phyloP scores from a whole-genome alignment of 2,888 invertebrate species.

The Cryptophagus acutangulus region DNA sequence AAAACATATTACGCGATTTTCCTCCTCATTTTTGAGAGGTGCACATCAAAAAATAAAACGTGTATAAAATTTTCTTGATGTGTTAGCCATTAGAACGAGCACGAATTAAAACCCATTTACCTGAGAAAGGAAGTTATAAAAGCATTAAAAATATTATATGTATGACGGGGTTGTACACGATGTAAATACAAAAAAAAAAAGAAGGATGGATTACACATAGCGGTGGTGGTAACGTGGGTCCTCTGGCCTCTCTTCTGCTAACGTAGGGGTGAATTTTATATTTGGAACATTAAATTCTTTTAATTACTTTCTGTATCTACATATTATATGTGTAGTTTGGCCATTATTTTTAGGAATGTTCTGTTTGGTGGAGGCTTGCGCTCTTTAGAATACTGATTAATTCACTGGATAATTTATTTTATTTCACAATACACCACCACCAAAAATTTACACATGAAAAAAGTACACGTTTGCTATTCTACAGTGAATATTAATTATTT shows the following conservation, averaged over 20 bases:
- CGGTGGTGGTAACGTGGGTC: constrained; percentile 9
- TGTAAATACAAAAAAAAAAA: constrained; percentile 31
- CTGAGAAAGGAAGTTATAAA: constrained; percentile 32
- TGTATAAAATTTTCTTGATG: no score
- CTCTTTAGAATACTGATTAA: constrained; percentile 45
- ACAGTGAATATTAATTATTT: constrained; percentile 37
- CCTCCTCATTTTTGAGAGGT: no score
- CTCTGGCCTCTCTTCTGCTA: constrained; percentile 16
- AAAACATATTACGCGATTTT: no score
- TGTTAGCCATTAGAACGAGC: constrained; percentile 31
- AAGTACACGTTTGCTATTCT: constrained; percentile 33
- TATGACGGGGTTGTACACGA: constrained; percentile 27
- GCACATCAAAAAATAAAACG: no score
- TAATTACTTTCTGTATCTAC: constrained; percentile 48
- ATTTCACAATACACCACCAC: constrained; percentile 32
- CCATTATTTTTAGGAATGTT: constrained; percentile 43
- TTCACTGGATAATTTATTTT: constrained; percentile 42
- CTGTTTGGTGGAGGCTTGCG: constrained; percentile 29
- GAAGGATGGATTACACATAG: constrained; percentile 28
- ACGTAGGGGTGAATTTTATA: constrained; percentile 44
- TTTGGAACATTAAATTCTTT: constrained; percentile 49
- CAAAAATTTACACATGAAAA: constrained; percentile 35
- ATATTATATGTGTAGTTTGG: constrained; percentile 46
- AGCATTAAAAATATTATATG: constrained; percentile 33
- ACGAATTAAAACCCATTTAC: constrained; percentile 34